A percentile compares a stretch with the other conserved stretches of the same genome.
Evolutionary conservation across 2,797 vertebrate species (phyloP).

Genomic region (Chrysolophus pictus): DNA sequence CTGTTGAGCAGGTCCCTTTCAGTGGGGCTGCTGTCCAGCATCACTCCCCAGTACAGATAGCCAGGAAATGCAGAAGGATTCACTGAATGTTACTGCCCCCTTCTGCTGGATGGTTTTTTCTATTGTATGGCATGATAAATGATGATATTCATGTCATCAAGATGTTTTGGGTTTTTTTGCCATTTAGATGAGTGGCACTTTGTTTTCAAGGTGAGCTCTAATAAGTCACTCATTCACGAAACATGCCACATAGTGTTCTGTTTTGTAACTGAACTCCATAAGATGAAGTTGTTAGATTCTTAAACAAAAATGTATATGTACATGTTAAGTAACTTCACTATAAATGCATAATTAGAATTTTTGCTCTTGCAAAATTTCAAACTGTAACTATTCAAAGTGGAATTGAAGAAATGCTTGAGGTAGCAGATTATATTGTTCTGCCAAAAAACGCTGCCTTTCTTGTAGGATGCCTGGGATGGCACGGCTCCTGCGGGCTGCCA

Average conservation of each 20-base stretch:
- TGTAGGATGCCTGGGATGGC: background rate
- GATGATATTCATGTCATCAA: background rate
- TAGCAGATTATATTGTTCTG: background rate
- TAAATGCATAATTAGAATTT: background rate
- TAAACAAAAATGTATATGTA: no score
- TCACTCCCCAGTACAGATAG: no score
- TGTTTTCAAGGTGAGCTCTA: background rate
- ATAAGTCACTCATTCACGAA: background rate
- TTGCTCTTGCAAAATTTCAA: background rate
- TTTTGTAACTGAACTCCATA: background rate
- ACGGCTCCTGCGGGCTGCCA: background rate
- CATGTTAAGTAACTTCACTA: background rate
- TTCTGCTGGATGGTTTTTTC: slow-evolving; percentile 42
- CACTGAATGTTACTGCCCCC: slow-evolving; percentile 42
- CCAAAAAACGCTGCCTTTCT: background rate
- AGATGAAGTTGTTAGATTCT: background rate
- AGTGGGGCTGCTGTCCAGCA: no score
- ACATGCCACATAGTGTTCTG: background rate
- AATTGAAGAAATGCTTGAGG: background rate
- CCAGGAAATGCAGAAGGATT: background rate
- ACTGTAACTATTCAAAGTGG: background rate
- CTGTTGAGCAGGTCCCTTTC: no score
- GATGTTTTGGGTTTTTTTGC: background rate
- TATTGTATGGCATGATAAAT: background rate
- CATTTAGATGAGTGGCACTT: background rate